These are phyloP conservation scores for Macrochelys suwanniensis DNA, from an alignment of 2,797 vertebrate species.

Conservation along the genomic window DNA sequence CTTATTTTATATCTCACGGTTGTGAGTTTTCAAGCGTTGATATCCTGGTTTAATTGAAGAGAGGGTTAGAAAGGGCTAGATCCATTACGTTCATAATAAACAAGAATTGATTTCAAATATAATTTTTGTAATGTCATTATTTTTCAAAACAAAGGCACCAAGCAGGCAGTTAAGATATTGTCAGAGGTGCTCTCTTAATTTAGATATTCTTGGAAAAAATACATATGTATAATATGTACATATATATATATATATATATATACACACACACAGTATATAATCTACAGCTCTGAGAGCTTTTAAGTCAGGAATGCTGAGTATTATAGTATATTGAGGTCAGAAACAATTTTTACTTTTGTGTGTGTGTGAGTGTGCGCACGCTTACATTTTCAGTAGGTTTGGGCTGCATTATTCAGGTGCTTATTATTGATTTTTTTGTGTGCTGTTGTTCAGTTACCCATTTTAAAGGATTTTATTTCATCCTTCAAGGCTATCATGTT, in stretches of 20 bases:
- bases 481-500: constrained; percentile 57
- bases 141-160: constrained; percentile 81
- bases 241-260: constrained; percentile 83
- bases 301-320: constrained; percentile 87
- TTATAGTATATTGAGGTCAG: constrained; percentile 85
- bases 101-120: constrained; percentile 78
- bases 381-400: constrained; percentile 72
- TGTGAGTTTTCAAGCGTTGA: constrained; percentile 76
- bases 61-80: constrained; percentile 86
- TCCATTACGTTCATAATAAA: constrained; percentile 81
- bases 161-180: constrained; percentile 83
- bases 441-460: constrained; percentile 71
- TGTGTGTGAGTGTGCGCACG: constrained; percentile 62
- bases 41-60: constrained; percentile 81
- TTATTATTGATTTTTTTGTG: constrained; percentile 71
- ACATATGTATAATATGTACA: constrained; percentile 84
- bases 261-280: constrained; percentile 86
- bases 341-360: constrained; percentile 80
- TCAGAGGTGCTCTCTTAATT: constrained; percentile 85
- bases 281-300: constrained; percentile 87
- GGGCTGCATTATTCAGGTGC: constrained; percentile 79
- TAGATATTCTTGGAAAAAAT: constrained; percentile 81
- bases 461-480: constrained; percentile 69
- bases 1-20: constrained; percentile 81
- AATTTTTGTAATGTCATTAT: constrained; percentile 82